Percentiles rank a stretch among this genome's conserved stretches.
Evolutionary conservation across 2,113 vertebrate species (phyloP).

Genomic region (Daphoenositta chrysoptera): DNA sequence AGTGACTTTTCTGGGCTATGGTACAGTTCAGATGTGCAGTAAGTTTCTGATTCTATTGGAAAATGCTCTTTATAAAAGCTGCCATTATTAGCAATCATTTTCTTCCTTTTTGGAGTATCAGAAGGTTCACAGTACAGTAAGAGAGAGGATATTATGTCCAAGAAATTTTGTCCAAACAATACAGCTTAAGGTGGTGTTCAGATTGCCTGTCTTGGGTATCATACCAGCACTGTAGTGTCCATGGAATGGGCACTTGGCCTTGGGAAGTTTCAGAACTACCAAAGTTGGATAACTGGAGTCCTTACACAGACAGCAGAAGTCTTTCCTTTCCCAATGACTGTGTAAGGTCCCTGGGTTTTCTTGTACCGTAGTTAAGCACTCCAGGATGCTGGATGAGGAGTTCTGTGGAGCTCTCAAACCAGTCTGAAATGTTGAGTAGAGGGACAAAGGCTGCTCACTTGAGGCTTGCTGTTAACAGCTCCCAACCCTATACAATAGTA

Average conservation of each 20-base stretch:
- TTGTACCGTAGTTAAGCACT: not conserved
- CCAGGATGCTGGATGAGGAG: not conserved
- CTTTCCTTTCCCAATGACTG: not conserved
- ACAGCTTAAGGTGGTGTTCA: not conserved
- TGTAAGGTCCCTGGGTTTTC: not conserved
- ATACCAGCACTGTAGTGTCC: not conserved
- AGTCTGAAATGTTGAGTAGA: not conserved
- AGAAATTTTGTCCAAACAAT: not conserved
- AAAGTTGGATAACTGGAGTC: not conserved
- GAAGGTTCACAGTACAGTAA: not conserved
- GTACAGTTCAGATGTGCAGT: not conserved
- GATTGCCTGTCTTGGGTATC: not conserved
- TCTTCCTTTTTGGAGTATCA: not conserved
- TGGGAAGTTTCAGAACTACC: not conserved
- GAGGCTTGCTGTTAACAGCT: not conserved
- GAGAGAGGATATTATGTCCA: not conserved
- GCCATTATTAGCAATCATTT: not conserved
- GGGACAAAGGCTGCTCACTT: not conserved
- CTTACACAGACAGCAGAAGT: not conserved
- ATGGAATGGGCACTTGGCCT: not conserved
- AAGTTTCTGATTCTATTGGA: not conserved
- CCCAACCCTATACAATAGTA: not conserved
- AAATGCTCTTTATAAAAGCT: not conserved
- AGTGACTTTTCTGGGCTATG: fast-evolving
- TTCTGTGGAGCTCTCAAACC: not conserved